phyloP scores from a whole-genome alignment of 2,888 invertebrate genomes.

The Rhamnusium bicolor region DNA sequence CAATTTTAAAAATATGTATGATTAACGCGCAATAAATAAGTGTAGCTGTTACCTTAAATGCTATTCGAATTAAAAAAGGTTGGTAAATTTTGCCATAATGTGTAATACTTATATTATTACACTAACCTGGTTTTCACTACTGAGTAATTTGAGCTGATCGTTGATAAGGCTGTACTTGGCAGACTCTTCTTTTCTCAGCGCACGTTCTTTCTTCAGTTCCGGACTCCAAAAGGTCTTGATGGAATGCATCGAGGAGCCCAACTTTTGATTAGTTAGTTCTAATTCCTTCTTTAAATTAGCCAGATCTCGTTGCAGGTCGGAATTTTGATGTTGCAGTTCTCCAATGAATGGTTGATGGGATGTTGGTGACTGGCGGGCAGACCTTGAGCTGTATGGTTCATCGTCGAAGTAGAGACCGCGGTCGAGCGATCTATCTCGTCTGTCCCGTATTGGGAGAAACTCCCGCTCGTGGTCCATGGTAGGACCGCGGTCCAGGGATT shows the following conservation, averaged over 20 bases:
- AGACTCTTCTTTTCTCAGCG: constrained; percentile 96
- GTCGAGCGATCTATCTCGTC: constrained; percentile 79
- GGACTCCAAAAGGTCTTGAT: constrained; percentile 99
- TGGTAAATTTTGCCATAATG: too few species aligned
- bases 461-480: constrained; percentile 82
- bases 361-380: constrained; percentile 82
- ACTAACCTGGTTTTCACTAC: constrained; percentile 95
- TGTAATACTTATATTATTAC: too few species aligned
- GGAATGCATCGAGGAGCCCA: constrained; percentile 99
- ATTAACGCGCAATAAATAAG: too few species aligned
- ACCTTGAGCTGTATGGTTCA: constrained; percentile 77
- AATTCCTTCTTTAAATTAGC: constrained; percentile 93
- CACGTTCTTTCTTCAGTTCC: constrained; percentile 98
- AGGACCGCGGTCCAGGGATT: constrained; percentile 72
- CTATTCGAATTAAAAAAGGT: too few species aligned
- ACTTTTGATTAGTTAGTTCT: constrained; percentile 96
- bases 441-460: constrained; percentile 90
- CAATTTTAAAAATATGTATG: too few species aligned
- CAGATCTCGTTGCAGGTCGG: constrained; percentile 95
- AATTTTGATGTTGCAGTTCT: constrained; percentile 94
- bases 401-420: constrained; percentile 80
- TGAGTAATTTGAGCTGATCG: constrained; percentile 95
- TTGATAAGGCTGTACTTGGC: constrained; percentile 97
- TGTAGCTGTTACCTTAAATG: too few species aligned
- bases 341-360: constrained; percentile 78